A percentile compares a stretch with the other conserved stretches of the same genome.
Conservation (phyloP, 2,113 vertebrate species). For the Oryzias javanicus region DNA sequence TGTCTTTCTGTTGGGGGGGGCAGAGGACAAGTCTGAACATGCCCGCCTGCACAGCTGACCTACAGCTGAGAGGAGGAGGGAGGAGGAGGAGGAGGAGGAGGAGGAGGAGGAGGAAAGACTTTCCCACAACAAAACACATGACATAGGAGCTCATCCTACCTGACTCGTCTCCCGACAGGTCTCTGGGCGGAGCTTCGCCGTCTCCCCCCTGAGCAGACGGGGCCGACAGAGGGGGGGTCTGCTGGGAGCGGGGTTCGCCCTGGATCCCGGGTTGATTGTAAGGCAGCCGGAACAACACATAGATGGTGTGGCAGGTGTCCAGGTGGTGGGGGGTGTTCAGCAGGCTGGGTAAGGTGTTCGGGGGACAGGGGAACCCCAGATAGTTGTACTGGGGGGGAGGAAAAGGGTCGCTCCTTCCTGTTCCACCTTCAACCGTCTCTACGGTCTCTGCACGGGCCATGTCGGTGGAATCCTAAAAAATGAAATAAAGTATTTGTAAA, state of each 20-base stretch:
- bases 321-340: constrained; percentile 12
- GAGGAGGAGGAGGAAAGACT: constrained; percentile 4
- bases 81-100: constrained; percentile 13
- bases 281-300: constrained; percentile 21
- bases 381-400: constrained; percentile 40
- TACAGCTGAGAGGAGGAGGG: constrained; percentile 33
- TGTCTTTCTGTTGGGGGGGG: constrained; percentile 28
- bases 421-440: constrained; percentile 45
- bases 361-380: constrained; percentile 50
- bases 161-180: constrained; percentile 26
- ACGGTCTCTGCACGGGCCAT: constrained; percentile 77
- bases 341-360: constrained; percentile 29
- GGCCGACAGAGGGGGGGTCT: not conserved
- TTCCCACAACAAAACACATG: not conserved
- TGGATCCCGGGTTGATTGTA: constrained; percentile 21
- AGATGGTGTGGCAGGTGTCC: constrained; percentile 32
- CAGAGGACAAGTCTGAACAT: constrained; percentile 72
- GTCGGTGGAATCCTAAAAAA: constrained; percentile 38
- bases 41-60: constrained; percentile 58
- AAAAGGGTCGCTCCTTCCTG: constrained; percentile 41
- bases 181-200: not conserved
- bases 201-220: constrained; percentile 11
- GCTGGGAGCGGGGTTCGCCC: constrained; percentile 24
- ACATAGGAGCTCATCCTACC: constrained; percentile 38
- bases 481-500: not conserved